phyloP scores from a whole-genome alignment of 2,888 invertebrate genomes.

The Rotaria sp. region DNA sequence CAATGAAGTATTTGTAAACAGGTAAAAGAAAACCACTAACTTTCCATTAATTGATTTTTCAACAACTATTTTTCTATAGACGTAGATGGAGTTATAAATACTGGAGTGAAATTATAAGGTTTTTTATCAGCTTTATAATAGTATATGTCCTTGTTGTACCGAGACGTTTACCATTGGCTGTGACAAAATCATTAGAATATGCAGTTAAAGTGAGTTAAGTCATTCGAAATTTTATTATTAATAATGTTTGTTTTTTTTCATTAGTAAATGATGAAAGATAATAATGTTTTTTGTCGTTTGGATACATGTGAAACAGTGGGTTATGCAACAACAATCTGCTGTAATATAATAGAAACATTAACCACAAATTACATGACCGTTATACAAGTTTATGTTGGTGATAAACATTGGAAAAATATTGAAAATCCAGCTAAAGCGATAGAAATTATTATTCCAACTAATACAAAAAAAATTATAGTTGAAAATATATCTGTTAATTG shows the following conservation, averaged over 20 bases:
- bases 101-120: conserved; percentile 59
- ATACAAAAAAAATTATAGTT: neutral
- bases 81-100: no score
- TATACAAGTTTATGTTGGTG: conserved; percentile 88
- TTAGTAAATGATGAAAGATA: conserved; percentile 98
- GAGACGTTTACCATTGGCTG: conserved; percentile 94
- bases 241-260: no score
- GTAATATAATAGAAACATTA: conserved; percentile 97
- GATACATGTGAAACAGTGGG: conserved; percentile 99
- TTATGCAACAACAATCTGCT: conserved; percentile 97
- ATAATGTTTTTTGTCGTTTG: conserved; percentile 94
- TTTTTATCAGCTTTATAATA: conserved; percentile 98
- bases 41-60: no score
- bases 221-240: no score
- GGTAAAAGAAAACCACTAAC: no score
- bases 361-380: conserved; percentile 93
- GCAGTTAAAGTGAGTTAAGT: conserved; percentile 70
- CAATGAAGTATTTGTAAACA: conserved; percentile 72
- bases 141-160: conserved; percentile 98
- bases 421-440: neutral
- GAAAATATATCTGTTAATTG: neutral
- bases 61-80: no score
- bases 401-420: conserved; percentile 51
- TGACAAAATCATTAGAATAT: conserved; percentile 93
- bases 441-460: neutral